These are phyloP conservation scores for Poeciliopsis turrubarensis DNA, from an alignment of 2,113 vertebrate species.

Conservation along the genomic window DNA sequence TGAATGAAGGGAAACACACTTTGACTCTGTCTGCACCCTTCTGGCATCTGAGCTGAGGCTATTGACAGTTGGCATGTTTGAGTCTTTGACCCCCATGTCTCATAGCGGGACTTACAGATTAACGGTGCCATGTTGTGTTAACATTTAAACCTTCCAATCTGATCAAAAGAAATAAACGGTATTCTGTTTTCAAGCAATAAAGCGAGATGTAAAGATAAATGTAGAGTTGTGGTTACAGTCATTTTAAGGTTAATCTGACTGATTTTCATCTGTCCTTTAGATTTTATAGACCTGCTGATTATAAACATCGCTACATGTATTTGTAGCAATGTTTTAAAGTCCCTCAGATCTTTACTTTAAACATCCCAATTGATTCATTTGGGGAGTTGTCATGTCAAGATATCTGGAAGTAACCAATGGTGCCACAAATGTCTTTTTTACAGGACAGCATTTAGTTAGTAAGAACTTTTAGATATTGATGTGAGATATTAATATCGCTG, in stretches of 20 bases:
- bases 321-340: background rate
- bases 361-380: too few relatives aligned
- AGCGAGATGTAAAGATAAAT: too few relatives aligned
- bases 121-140: background rate
- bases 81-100: conserved; percentile 30
- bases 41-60: conserved; percentile 15
- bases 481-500: too few relatives aligned
- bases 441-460: background rate
- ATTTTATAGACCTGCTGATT: too few relatives aligned
- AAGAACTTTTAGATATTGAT: too few relatives aligned
- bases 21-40: conserved; percentile 36
- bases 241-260: too few relatives aligned
- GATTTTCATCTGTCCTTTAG: too few relatives aligned
- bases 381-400: too few relatives aligned
- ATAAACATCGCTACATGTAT: too few relatives aligned
- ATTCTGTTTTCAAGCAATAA: too few relatives aligned
- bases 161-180: background rate
- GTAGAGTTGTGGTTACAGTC: too few relatives aligned
- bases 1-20: conserved; percentile 29
- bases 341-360: background rate
- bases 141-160: background rate
- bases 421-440: background rate
- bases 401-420: too few relatives aligned
- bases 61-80: conserved; percentile 31
- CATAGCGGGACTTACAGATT: conserved; percentile 10